These are phyloP conservation scores for Actenoides hombroni DNA, from an alignment of 2,113 vertebrate species.

Conservation along the genomic window DNA sequence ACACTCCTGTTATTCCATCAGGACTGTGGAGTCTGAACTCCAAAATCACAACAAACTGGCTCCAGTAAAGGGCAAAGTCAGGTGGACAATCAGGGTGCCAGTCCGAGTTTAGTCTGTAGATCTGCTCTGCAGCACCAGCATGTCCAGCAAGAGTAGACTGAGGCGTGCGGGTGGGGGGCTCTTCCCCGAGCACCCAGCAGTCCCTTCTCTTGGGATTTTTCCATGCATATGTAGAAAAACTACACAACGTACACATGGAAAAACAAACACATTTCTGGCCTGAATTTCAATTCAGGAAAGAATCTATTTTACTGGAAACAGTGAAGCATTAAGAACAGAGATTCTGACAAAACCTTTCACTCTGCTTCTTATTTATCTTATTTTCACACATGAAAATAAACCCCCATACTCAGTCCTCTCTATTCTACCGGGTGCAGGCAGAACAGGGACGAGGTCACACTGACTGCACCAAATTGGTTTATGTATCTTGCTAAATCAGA, in stretches of 20 bases:
- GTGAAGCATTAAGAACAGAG: background rate
- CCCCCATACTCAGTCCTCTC: background rate
- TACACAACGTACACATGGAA: background rate
- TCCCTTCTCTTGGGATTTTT: background rate
- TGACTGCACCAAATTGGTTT: background rate
- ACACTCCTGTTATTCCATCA: background rate
- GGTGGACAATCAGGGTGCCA: fast-evolving
- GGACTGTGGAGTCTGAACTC: background rate
- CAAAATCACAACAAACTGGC: background rate
- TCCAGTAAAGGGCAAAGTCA: background rate
- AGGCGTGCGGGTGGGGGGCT: fast-evolving
- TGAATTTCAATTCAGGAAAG: background rate
- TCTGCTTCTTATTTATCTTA: background rate
- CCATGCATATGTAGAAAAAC: background rate
- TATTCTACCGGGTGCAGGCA: background rate
- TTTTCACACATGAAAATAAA: background rate
- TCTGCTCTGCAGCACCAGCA: background rate
- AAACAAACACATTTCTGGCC: background rate
- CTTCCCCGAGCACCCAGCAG: background rate
- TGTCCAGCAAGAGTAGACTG: background rate
- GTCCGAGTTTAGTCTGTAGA: background rate
- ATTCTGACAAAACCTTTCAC: background rate
- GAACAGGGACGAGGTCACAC: background rate
- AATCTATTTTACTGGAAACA: background rate
- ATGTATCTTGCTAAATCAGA: background rate